These are phyloP conservation scores for Peromyscus melanophrys DNA, from an alignment of 2,797 vertebrate genomes.

Conservation along the genomic window DNA sequence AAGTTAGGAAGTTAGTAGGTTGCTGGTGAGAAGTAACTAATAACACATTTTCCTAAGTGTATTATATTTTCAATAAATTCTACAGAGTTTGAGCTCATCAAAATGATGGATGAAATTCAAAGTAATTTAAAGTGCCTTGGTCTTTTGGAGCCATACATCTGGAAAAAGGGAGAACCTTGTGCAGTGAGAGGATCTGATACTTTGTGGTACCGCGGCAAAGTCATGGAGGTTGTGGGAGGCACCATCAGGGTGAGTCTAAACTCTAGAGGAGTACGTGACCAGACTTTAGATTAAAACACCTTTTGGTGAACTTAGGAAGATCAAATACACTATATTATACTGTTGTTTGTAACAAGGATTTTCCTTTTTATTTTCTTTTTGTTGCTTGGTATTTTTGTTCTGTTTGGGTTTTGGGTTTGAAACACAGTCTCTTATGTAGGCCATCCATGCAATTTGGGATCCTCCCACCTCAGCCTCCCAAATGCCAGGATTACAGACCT, in stretches of 20 bases:
- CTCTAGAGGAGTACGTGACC: not conserved
- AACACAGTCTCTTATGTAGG: not conserved
- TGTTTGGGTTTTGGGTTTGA: not conserved
- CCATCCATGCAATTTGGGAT: too few relatives aligned
- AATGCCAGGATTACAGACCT: not conserved
- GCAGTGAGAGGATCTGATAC: slow-evolving; percentile 95
- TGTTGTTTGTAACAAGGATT: slow-evolving; percentile 59
- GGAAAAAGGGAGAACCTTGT: slow-evolving; percentile 94
- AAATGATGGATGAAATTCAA: slow-evolving; percentile 92
- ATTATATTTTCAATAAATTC: slow-evolving; percentile 63
- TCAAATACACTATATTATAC: not conserved
- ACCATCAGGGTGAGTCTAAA: slow-evolving; percentile 91
- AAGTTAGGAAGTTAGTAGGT: slow-evolving; percentile 24
- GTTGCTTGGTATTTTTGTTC: not conserved
- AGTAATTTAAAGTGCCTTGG: slow-evolving; percentile 92
- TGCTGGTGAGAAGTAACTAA: slow-evolving; percentile 36
- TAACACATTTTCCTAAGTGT: slow-evolving; percentile 67
- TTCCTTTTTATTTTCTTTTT: not conserved
- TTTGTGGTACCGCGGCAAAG: slow-evolving; percentile 94
- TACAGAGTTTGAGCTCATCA: slow-evolving; percentile 90
- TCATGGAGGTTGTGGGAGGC: slow-evolving; percentile 91
- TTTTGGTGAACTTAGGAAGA: slow-evolving; percentile 29
- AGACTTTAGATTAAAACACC: slow-evolving; percentile 52
- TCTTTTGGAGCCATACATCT: slow-evolving; percentile 92
- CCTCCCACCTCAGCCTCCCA: not conserved